phyloP scores from a whole-genome alignment of 2,888 invertebrate genomes.

The Athalia cordata region DNA sequence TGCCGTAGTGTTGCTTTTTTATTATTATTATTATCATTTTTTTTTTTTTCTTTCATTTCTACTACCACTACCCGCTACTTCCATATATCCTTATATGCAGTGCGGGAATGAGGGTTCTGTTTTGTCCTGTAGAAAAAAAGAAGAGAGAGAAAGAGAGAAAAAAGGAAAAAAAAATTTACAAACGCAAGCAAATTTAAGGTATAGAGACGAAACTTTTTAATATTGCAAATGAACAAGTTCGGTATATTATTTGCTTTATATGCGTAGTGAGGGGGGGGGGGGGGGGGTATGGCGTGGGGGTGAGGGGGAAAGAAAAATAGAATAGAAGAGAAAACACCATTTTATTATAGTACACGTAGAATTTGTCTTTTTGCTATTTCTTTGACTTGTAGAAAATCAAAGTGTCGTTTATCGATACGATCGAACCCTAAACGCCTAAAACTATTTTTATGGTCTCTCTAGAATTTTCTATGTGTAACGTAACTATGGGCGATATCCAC shows the following conservation, averaged over 20 bases:
- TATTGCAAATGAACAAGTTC: slow-evolving; percentile 55
- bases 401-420: slow-evolving; percentile 38
- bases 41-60: neutral
- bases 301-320: neutral
- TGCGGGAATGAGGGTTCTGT: slow-evolving; percentile 24
- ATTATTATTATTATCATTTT: neutral
- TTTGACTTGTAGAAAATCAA: slow-evolving; percentile 11
- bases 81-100: neutral
- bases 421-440: neutral
- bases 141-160: neutral
- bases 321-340: neutral
- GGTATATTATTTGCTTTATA: neutral
- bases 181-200: slow-evolving; percentile 44
- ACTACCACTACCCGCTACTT: neutral
- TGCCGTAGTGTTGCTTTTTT: neutral
- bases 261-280: neutral
- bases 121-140: slow-evolving; percentile 15
- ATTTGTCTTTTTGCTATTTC: neutral
- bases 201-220: slow-evolving; percentile 51
- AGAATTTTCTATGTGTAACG: neutral
- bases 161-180: slow-evolving; percentile 27
- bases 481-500: neutral
- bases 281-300: neutral
- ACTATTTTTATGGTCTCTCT: neutral
- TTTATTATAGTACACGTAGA: too few relatives aligned